Base-by-base conservation (phyloP, 2,113 vertebrate species). In the Pholis gunnellus region DNA sequence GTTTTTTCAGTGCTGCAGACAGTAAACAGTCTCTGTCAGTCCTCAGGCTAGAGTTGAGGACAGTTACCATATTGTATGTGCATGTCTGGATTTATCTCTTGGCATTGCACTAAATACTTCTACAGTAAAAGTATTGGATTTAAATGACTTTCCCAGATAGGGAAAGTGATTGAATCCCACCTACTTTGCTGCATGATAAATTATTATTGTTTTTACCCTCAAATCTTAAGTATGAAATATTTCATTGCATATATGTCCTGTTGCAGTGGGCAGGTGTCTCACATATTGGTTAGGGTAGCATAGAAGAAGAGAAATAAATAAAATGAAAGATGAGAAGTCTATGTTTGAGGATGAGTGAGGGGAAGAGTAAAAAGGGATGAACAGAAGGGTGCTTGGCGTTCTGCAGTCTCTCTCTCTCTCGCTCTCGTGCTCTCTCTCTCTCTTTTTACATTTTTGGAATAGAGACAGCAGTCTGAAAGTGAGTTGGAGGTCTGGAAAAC, bases 291-390 rank as follows among this genome's bases (percentile, higher is more conserved):
- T 40, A 7, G 64, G 59, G 6, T 2, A 44, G 31, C 59, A 78
- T 44, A 61, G 57, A 29, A 76, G 17, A 68, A 31, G 34, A 76
- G 29, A 44, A 34, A 79, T 38, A 59, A 40, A 38, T 73, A 70
- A 57, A 66, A 77, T 89, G 87, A 87, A 86, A 82, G 87, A 52
- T 72, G 63, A 83, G 54, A 82, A 71, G 63, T 75, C 61, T 79
- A 29, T 71, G 57, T 29, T 74, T 65, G 25, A 75, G 63, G 52
- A 72, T n/a, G 18, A 66, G 14, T 57, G 31, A 56, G 31, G 11
- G 63, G 40, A 81, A 72, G 52, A 79, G 44, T 29, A 25, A 80
- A 72, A 61, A 70, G 22, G 15, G 61, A 71, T 34, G 36, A 22
- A 36, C 18, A 63, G 60, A 68, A 18, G 36, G 48, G 40, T 61